Evolutionary conservation across 2,797 vertebrate genomes (phyloP), one percentile per base, ranked within the genome.

Genomic region (Glyptemys insculpta): DNA sequence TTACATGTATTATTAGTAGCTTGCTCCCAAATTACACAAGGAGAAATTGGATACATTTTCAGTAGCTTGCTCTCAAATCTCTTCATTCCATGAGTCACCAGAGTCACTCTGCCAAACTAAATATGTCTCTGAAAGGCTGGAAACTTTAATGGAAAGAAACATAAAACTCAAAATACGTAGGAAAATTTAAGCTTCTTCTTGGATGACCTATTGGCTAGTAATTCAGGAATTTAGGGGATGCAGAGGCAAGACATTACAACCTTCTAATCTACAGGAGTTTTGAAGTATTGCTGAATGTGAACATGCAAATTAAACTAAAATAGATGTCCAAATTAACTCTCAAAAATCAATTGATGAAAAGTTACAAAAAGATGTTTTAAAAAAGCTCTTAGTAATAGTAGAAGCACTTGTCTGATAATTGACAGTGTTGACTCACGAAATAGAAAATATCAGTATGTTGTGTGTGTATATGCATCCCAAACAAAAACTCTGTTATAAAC

Each of bases 51-150:
- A 98, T 98, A 98, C 97, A 98, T 98, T 98, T 98, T 98, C 98
- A 98, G 98, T 98, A 98, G 98, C 98, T 98, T 98, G 97, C 98
- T 98, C 98, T 98, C 98, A 98, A 98, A 98, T 98, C 97, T 98
- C 98, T 98, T 98, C 97, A 98, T 98, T 98, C 97, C 97, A 93
- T 98, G 98, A 98, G 97, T 98, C 98, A 98, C 97, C 91, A 96
- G 94, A 97, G 97, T 97, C 92, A 96, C 97, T 97, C 97, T 98
- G 98, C 98, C 98, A 98, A 98, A 98, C 98, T 98, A 98, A 98
- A 98, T 98, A 98, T 98, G 98, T 97, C 97, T 98, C 94, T 98
- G 98, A 98, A 98, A 95, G 97, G 97, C 97, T 98, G 98, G 98
- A 98, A 98, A 98, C 92, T 96, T 98, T 97, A 98, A 98, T 98